These are phyloP conservation scores for Phrynocephalus guinanensis DNA, from an alignment of 2,797 vertebrate species.

Conservation along the genomic window DNA sequence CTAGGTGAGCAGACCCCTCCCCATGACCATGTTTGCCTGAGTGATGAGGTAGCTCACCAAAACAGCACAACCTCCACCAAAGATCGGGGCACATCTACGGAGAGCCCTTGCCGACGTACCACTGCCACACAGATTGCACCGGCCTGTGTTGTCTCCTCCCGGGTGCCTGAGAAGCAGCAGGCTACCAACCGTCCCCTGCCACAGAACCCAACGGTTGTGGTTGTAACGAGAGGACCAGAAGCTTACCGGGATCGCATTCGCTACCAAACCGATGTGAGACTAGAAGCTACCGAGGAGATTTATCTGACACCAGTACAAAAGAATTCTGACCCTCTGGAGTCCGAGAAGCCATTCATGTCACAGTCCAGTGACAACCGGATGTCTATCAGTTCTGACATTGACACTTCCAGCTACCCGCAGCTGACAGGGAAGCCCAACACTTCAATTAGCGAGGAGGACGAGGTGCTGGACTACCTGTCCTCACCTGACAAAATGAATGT, in stretches of 20 bases:
- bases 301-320: slow-evolving; percentile 93
- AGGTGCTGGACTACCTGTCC: slow-evolving; percentile 82
- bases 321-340: slow-evolving; percentile 79
- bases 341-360: slow-evolving; percentile 81
- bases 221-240: slow-evolving; percentile 74
- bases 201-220: slow-evolving; percentile 65
- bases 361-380: slow-evolving; percentile 91
- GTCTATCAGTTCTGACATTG: slow-evolving; percentile 93
- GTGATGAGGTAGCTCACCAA: slow-evolving; percentile 91
- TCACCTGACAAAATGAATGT: slow-evolving; percentile 75
- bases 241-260: slow-evolving; percentile 88
- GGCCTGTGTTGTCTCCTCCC: slow-evolving; percentile 62
- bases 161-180: slow-evolving; percentile 64
- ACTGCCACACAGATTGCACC: slow-evolving; percentile 82
- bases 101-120: slow-evolving; percentile 87
- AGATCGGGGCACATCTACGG: slow-evolving; percentile 94
- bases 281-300: slow-evolving; percentile 96
- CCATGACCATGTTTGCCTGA: slow-evolving; percentile 93
- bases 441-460: slow-evolving; percentile 91
- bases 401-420: slow-evolving; percentile 87
- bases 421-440: slow-evolving; percentile 87
- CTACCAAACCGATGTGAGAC: slow-evolving; percentile 89
- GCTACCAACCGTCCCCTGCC: slow-evolving; percentile 68
- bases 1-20: slow-evolving; percentile 91
- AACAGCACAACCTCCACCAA: slow-evolving; percentile 89